phyloP scores from a whole-genome alignment of 2,113 vertebrate species.

The Ictidomys tridecemlineatus region DNA sequence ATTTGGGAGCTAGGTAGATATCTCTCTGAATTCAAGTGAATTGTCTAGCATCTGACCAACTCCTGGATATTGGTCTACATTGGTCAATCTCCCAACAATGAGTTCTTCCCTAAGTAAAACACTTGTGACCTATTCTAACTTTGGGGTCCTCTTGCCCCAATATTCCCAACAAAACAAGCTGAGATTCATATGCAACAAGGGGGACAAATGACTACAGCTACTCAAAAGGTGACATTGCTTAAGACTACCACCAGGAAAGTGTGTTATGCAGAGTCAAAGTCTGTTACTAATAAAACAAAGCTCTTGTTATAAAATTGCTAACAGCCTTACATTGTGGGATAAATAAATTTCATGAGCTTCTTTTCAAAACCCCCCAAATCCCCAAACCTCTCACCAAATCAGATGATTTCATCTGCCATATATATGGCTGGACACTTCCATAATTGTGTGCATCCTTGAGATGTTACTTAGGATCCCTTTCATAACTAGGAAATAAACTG shows the following conservation, averaged over 20 bases:
- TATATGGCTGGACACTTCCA: neutral
- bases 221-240: neutral
- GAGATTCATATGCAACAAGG: neutral
- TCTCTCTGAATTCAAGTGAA: neutral
- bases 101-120: neutral
- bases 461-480: neutral
- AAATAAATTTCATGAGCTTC: neutral
- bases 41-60: neutral
- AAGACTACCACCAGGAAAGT: neutral
- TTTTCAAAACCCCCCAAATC: neutral
- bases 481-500: neutral
- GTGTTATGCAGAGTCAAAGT: neutral
- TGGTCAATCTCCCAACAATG: neutral
- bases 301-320: neutral
- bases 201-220: neutral
- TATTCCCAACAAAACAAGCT: neutral
- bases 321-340: neutral
- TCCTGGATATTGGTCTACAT: neutral
- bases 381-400: neutral
- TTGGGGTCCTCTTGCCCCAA: neutral
- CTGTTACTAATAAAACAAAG: conserved; percentile 38
- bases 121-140: neutral
- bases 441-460: neutral
- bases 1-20: neutral
- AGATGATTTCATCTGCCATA: neutral